Evolutionary conservation across 1,140 invertebrate species (phyloP).

Genomic region (Drosophila yakuba): DNA sequence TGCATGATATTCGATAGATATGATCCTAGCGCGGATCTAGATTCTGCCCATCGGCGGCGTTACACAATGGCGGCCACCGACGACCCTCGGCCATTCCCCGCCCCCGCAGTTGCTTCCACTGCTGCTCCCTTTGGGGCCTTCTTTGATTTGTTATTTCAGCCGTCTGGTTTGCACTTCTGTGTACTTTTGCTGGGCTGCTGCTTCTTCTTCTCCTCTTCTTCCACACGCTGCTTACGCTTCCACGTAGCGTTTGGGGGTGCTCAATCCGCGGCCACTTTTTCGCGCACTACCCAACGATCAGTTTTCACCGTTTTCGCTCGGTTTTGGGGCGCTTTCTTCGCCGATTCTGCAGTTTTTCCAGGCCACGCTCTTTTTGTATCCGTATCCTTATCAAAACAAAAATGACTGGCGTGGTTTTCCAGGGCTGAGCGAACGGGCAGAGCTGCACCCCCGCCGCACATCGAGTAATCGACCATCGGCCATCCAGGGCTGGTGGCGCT

Average conservation of each 20-base stretch:
- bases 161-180: conserved; percentile 66
- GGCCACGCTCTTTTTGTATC: conserved; percentile 75
- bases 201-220: conserved; percentile 32
- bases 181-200: conserved; percentile 41
- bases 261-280: conserved; percentile 34
- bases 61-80: conserved; percentile 66
- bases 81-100: conserved; percentile 63
- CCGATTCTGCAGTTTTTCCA: conserved; percentile 67
- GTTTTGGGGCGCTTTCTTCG: conserved; percentile 46
- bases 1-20: conserved; percentile 75
- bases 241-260: conserved; percentile 53
- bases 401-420: conserved; percentile 84
- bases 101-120: conserved; percentile 3
- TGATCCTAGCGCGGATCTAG: conserved; percentile 50
- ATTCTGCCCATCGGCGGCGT: conserved; percentile 66
- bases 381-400: conserved; percentile 85
- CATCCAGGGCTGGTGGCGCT: conserved; percentile 1
- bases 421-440: conserved; percentile 58
- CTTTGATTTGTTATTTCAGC: conserved; percentile 74
- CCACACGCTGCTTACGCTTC: conserved; percentile 60
- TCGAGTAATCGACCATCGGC: conserved; percentile 43
- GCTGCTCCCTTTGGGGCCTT: conserved; percentile 36
- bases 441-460: conserved; percentile 47
- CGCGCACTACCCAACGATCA: conserved; percentile 52
- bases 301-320: conserved; percentile 56